Percentiles rank a stretch among this genome's conserved stretches.
Conservation (phyloP, 2,888 invertebrate genomes). For the Drosophila rubida region DNA sequence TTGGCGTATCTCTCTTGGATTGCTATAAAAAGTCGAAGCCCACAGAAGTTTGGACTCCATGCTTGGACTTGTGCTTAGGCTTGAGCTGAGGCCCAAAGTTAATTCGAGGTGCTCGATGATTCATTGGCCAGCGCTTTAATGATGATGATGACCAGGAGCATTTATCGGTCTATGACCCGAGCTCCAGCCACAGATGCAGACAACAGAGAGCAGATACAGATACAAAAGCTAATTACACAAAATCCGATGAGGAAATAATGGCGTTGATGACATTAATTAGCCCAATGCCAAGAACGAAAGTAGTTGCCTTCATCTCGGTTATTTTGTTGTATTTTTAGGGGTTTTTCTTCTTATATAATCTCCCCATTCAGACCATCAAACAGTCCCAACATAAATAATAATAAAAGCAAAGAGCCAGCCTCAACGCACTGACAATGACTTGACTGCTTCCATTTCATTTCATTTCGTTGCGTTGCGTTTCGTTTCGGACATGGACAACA, state of each 20-base stretch:
- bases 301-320: slow-evolving; percentile 13
- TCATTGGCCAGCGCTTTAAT: slow-evolving; percentile 34
- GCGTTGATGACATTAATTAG: slow-evolving; percentile 76
- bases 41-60: slow-evolving; percentile 1
- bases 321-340: background rate
- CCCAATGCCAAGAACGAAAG: slow-evolving; percentile 36
- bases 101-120: slow-evolving; percentile 20
- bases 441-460: slow-evolving; percentile 14
- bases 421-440: slow-evolving; percentile 57
- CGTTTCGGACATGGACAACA: slow-evolving; percentile 42
- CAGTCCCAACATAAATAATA: slow-evolving; percentile 4
- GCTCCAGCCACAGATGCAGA: slow-evolving; percentile 8
- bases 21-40: slow-evolving; percentile 45
- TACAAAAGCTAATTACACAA: slow-evolving; percentile 66
- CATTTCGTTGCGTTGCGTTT: background rate
- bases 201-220: slow-evolving; percentile 17
- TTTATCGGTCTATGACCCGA: slow-evolving; percentile 74
- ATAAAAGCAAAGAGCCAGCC: slow-evolving; percentile 22
- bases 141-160: slow-evolving; percentile 72
- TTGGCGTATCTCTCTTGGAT: slow-evolving; percentile 17
- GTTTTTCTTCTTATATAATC: slow-evolving; percentile 19
- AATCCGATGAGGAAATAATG: slow-evolving; percentile 57
- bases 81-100: background rate
- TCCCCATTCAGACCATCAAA: background rate
- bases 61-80: slow-evolving; percentile 23